Base-by-base conservation (phyloP, 2,888 invertebrate genomes). In the Therioaphis trifolii region DNA sequence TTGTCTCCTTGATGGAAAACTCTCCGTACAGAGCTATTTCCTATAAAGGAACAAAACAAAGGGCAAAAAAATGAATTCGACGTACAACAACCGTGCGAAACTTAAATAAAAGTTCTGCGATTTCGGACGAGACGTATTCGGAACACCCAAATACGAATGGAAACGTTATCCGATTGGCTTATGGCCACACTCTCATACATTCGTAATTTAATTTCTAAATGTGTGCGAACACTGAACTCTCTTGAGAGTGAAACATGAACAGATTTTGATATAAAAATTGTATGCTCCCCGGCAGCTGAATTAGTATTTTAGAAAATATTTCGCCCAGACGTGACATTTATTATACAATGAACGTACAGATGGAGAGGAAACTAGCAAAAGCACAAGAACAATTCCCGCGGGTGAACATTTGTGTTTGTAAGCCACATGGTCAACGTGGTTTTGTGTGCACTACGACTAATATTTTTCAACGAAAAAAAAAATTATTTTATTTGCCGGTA, bases 1-100 rank as follows among this genome's bases (percentile, higher is more conserved):
- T 94, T 0, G 97, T 97, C 89, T 98, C 98, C 86, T 93, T 93
- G 87, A 98, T 97, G 52, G 96, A 94, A 90, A 98, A 97, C 90
- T 96, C 96, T 2, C 94, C 96, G 88, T 95, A 96, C 0, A 96
- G 90, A 0, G 96, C 96, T 84, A 95, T 96, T 90, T 96, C 96
- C 87, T 96, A 94, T 18, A 85, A 85, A 80, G 72, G 68, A 9
- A 82, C 3, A 24, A 84, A 63, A 75, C 43, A 74, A 79, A 40
- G 14, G 7, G 35, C n/a, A 35, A 46, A 79, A 72, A 84, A 2
- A 58, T 68, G 4, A 72, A 35, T 40, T n/a, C 15, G 4, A 27
- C 5, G n/a, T n/a, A 61, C 9, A 12, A 61, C 40, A 15, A 24
- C 58, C 12, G 27, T 2, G 14, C 0, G 15, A 58, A 55, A 24